Base-by-base conservation (phyloP, 2,888 invertebrate genomes). In the Hyposoter dolosus region DNA sequence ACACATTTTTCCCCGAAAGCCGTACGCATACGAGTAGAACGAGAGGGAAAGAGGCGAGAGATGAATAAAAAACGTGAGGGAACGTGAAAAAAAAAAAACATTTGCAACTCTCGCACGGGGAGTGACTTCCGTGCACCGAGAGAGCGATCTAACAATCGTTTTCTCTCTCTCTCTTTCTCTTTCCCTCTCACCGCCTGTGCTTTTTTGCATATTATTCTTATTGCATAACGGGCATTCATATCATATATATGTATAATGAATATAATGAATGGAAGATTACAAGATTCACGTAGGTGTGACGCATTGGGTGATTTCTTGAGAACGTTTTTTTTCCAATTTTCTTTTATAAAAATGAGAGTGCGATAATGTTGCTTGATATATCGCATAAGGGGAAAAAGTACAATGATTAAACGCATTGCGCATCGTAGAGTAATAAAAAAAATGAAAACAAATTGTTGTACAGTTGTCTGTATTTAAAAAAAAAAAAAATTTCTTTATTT, bases 61-160 rank as follows among this genome's bases (percentile, higher is more conserved):
- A 83, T 82, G 15, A 60, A 40, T 40, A 40, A 60, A 28, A 60
- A 60, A 60, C 15, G 60, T 66, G 79, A 84, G 84, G 83, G 82
- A 80, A 75, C 77, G 80, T 65, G 83, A 80, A 80, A 83, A 77
- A 71, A 75, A 81, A 86, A 86, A 86, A 83, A 85, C 78, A 82
- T 86, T 83, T 81, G 86, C 81, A 86, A 83, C 81, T 86, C 80
- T 86, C 86, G 84, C 86, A 86, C 83, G 83, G 68, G 65, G 43
- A 66, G 50, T 43, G 86, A 88, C 85, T 84, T 80, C 74, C 84
- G 87, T 66, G 85, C 83, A n/a, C 63, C 69, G 83, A 69, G 87
- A 87, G 82, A 85, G 68, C 80, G 74, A 86, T 84, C 63, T 83
- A 85, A 88, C 86, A 88, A 89, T 88, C 87, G 78, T 85, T 84